phyloP scores from a whole-genome alignment of 2,888 invertebrate species.

The Aspidiotus rigidus region DNA sequence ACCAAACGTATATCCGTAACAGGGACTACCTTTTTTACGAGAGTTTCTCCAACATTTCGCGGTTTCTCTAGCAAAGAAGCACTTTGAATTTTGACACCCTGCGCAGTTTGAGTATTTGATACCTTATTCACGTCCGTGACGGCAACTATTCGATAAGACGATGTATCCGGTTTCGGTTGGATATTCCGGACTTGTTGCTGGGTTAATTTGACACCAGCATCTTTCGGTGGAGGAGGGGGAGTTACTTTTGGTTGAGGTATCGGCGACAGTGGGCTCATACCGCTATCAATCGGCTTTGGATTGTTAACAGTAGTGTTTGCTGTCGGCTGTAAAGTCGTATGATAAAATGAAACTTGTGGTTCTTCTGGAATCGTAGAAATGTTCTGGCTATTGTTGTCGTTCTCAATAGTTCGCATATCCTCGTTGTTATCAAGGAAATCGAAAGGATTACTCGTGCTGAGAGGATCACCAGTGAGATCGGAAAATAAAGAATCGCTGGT shows the following conservation, averaged over 20 bases:
- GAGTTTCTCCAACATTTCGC: conserved; percentile 4
- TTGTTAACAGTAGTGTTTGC: background rate
- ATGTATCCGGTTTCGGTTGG: conserved; percentile 31
- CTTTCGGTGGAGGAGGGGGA: background rate
- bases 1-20: conserved; percentile 18
- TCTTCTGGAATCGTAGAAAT: conserved; percentile 18
- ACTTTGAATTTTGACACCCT: conserved; percentile 18
- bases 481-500: conserved; percentile 18
- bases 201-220: conserved; percentile 11
- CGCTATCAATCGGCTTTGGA: background rate
- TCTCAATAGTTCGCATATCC: conserved; percentile 9
- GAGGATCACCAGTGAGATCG: conserved; percentile 9
- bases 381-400: background rate
- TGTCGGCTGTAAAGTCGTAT: background rate
- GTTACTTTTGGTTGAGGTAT: conserved; percentile 7
- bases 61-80: background rate
- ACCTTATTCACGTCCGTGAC: conserved; percentile 7
- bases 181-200: conserved; percentile 28
- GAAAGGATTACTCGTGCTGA: conserved; percentile 17
- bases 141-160: conserved; percentile 30
- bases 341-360: conserved; percentile 14
- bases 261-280: background rate
- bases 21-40: conserved; percentile 22
- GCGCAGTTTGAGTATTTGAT: conserved; percentile 1
- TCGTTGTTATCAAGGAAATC: conserved; percentile 15